Conservation (phyloP, 2,797 vertebrate species). For the Myotis vivesi region DNA sequence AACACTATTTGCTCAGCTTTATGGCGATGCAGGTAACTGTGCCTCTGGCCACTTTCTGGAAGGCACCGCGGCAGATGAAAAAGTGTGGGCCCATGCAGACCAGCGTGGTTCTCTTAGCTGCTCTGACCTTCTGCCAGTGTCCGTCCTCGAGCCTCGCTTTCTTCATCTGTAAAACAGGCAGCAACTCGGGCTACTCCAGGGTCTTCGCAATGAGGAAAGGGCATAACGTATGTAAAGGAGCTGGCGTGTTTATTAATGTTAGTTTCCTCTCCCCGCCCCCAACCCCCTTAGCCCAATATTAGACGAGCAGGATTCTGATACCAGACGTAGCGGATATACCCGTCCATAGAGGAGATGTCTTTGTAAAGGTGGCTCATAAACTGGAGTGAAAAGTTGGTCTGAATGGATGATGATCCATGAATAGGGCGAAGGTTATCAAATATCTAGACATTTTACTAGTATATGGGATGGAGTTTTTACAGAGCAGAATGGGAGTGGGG, state of each 20-base stretch:
- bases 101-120: not conserved
- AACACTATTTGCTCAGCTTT: not conserved
- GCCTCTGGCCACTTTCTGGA: not conserved
- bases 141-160: not conserved
- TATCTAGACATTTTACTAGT: not conserved
- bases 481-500: not conserved
- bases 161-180: no score
- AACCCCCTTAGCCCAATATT: not conserved
- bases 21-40: not conserved
- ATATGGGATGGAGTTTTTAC: not conserved
- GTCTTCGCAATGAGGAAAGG: not conserved
- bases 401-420: not conserved
- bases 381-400: not conserved
- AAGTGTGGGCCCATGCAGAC: not conserved
- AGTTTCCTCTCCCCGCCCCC: not conserved
- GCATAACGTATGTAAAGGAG: accelerated
- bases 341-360: not conserved
- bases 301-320: not conserved
- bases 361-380: not conserved
- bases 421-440: not conserved
- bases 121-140: accelerated
- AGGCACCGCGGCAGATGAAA: not conserved
- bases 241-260: not conserved
- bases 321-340: accelerated
- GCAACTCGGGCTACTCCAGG: accelerated